A percentile compares a stretch with the other conserved stretches of the same genome.
These are phyloP conservation scores for Agraylea sexmaculata DNA, from an alignment of 1,140 invertebrate genomes.

Conservation along the genomic window DNA sequence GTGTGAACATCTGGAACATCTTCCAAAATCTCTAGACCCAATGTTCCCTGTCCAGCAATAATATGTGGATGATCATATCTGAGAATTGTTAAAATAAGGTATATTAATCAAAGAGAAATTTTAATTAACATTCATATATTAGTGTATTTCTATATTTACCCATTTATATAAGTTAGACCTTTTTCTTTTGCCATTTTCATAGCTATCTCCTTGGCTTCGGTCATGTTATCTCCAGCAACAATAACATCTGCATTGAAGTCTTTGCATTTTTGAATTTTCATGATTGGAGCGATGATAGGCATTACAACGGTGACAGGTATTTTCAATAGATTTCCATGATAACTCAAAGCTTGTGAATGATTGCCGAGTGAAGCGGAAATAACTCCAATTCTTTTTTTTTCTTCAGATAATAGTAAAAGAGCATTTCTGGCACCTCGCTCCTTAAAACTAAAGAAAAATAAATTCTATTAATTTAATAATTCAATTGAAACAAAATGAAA, in stretches of 20 bases:
- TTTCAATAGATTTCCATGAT: slow-evolving; percentile 69
- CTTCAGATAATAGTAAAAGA: slow-evolving; percentile 57
- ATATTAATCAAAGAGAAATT: slow-evolving; percentile 9
- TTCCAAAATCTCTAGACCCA: slow-evolving; percentile 83
- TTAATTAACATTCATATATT: slow-evolving; percentile 1
- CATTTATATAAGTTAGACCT: slow-evolving; percentile 72
- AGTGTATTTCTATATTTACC: slow-evolving; percentile 39
- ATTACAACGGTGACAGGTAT: slow-evolving; percentile 88
- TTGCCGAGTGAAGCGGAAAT: slow-evolving; percentile 89
- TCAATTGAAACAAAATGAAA: neutral
- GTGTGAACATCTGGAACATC: slow-evolving; percentile 67
- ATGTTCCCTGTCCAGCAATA: slow-evolving; percentile 86
- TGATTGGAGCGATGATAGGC: slow-evolving; percentile 82
- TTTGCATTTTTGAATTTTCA: slow-evolving; percentile 83
- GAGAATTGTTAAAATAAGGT: slow-evolving; percentile 7
- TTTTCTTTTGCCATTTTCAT: slow-evolving; percentile 60
- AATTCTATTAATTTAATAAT: slow-evolving; percentile 7
- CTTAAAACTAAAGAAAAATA: slow-evolving; percentile 60
- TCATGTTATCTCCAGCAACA: slow-evolving; percentile 73
- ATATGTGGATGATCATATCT: slow-evolving; percentile 90
- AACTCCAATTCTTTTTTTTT: slow-evolving; percentile 64
- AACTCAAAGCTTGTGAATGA: slow-evolving; percentile 76
- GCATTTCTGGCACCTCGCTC: slow-evolving; percentile 85
- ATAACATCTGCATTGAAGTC: slow-evolving; percentile 77
- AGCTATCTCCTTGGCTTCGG: slow-evolving; percentile 69